These are phyloP conservation scores for Eupsittula cactorum DNA, from an alignment of 2,113 vertebrate genomes.

Conservation along the genomic window DNA sequence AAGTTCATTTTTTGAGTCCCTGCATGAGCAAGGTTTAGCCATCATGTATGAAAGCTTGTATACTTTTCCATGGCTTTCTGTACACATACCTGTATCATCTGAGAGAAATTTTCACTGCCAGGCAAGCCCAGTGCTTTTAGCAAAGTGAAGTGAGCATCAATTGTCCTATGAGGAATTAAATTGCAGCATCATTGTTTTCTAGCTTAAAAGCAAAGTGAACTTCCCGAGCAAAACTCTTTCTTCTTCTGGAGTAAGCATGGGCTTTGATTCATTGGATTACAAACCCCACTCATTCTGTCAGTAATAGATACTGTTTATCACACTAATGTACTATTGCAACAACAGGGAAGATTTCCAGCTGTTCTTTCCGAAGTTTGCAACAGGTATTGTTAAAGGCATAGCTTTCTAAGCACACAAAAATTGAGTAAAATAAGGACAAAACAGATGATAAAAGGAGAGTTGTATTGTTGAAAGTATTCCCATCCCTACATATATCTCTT, in stretches of 20 bases:
- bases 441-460: background rate
- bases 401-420: background rate
- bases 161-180: background rate
- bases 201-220: background rate
- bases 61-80: background rate
- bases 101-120: background rate
- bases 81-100: background rate
- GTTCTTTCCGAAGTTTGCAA: background rate
- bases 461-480: background rate
- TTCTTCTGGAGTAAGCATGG: background rate
- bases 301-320: background rate
- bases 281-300: background rate
- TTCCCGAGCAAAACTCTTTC: background rate
- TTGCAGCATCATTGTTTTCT: background rate
- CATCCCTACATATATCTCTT: background rate
- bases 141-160: background rate
- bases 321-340: background rate
- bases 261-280: slow-evolving; percentile 5
- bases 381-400: background rate
- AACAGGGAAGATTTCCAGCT: background rate
- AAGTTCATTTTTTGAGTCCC: background rate
- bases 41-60: background rate
- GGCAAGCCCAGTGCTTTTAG: background rate
- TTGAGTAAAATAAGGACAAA: background rate
- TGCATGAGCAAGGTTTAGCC: background rate